Percentiles rank a stretch among this genome's conserved stretches.
These are phyloP conservation scores for Volucella inanis DNA, from an alignment of 2,888 invertebrate genomes.

Conservation along the genomic window DNA sequence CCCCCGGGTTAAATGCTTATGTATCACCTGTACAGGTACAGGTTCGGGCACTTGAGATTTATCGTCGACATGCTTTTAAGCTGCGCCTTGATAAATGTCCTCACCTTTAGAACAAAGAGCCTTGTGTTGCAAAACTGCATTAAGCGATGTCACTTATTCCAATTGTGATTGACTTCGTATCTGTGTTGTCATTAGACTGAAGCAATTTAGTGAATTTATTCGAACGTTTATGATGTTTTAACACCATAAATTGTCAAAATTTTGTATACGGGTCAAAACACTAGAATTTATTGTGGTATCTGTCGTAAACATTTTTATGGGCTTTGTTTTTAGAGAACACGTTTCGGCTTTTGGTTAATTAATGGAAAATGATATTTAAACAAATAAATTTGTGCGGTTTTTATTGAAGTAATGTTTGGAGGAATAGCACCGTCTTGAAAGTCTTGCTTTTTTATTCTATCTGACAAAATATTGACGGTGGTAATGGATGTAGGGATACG, in stretches of 20 bases:
- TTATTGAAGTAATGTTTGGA: too few relatives aligned
- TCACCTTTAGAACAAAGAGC: not conserved
- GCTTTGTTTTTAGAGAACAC: conserved; percentile 7
- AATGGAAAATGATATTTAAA: not conserved
- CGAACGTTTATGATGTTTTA: conserved; percentile 26
- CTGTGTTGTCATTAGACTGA: too few relatives aligned
- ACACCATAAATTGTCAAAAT: conserved; percentile 33
- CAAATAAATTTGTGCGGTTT: not conserved
- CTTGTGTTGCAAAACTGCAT: not conserved
- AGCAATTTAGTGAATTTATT: conserved; percentile 30
- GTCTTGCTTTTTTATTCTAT: too few relatives aligned
- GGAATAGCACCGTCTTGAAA: too few relatives aligned
- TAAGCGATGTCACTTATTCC: not conserved
- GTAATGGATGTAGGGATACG: too few relatives aligned
- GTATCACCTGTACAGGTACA: conserved; percentile 25
- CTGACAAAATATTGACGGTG: too few relatives aligned
- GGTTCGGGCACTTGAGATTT: conserved; percentile 42
- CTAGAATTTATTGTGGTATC: conserved; percentile 39
- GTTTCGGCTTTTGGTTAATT: not conserved
- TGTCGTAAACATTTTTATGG: conserved; percentile 2
- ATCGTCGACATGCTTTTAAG: conserved; percentile 51
- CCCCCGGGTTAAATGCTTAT: conserved; percentile 39
- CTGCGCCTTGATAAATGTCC: conserved; percentile 44
- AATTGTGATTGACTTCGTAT: not conserved
- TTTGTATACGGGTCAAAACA: conserved; percentile 50